These are phyloP conservation scores for Gobius niger DNA, from an alignment of 2,113 vertebrate genomes.

Conservation along the genomic window DNA sequence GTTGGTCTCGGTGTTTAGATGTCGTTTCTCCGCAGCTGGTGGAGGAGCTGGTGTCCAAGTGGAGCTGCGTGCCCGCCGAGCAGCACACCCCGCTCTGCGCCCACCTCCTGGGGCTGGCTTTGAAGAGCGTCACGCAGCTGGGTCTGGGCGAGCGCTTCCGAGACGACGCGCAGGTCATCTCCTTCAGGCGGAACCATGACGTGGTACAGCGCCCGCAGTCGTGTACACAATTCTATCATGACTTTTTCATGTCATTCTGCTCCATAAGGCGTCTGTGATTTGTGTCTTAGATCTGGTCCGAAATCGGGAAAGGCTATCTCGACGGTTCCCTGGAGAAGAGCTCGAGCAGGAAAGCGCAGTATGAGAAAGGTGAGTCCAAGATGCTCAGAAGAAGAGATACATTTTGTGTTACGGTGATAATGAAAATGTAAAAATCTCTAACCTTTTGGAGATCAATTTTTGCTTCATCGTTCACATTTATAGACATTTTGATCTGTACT, in stretches of 20 bases:
- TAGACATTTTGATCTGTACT: too few relatives aligned
- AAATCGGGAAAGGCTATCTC: conserved; percentile 93
- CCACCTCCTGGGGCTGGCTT: conserved; percentile 90
- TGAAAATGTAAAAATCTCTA: too few relatives aligned
- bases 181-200: conserved; percentile 91
- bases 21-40: conserved; percentile 75
- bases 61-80: conserved; percentile 84
- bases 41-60: conserved; percentile 89
- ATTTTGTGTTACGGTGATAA: too few relatives aligned
- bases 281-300: conserved; percentile 88
- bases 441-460: too few relatives aligned
- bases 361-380: conserved; percentile 82
- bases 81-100: conserved; percentile 91
- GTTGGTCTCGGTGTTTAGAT: too few relatives aligned
- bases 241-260: too few relatives aligned
- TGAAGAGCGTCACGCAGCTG: conserved; percentile 90
- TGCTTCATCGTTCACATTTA: too few relatives aligned
- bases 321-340: conserved; percentile 95
- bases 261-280: too few relatives aligned
- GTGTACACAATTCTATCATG: too few relatives aligned
- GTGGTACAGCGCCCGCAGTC: conserved; percentile 75
- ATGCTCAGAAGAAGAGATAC: too few relatives aligned
- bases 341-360: conserved; percentile 85
- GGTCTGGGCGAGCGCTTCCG: conserved; percentile 87
- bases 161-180: conserved; percentile 85